Percentiles rank a stretch among this genome's conserved stretches.
phyloP scores from a whole-genome alignment of 2,888 invertebrate species.

The Cancer borealis region DNA sequence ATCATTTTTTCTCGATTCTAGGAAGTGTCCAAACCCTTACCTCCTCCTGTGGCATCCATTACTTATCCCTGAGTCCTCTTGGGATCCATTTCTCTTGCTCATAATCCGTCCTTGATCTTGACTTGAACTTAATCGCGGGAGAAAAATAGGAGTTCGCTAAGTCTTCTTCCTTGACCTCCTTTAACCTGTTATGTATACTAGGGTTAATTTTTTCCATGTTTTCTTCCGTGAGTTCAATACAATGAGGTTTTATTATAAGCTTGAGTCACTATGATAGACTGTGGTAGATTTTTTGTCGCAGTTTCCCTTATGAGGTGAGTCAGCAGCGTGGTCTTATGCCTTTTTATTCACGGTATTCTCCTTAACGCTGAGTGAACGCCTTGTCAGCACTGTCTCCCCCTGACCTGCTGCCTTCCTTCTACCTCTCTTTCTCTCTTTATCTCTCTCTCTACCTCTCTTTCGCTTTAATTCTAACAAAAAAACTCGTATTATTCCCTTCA shows the following conservation, averaged over 20 bases:
- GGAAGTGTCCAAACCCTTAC: background rate
- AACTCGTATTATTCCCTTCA: background rate
- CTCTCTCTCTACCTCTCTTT: background rate
- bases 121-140: background rate
- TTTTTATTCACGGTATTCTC: background rate
- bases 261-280: background rate
- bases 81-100: background rate
- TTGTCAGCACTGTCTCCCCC: background rate
- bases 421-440: background rate
- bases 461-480: background rate
- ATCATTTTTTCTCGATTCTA: background rate
- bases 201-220: background rate
- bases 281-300: background rate
- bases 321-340: slow-evolving; percentile 6
- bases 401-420: background rate
- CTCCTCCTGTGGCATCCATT: background rate
- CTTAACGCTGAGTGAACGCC: background rate
- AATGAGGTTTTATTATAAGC: background rate
- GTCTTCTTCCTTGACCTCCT: too few relatives aligned
- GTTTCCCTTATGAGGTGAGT: background rate
- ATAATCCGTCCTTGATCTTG: too few relatives aligned
- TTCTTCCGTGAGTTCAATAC: background rate
- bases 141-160: background rate
- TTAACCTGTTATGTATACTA: background rate
- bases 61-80: background rate